A percentile compares a stretch with the other conserved stretches of the same genome.
phyloP scores from a whole-genome alignment of 2,888 invertebrate species.

The Fabriciana adippe region DNA sequence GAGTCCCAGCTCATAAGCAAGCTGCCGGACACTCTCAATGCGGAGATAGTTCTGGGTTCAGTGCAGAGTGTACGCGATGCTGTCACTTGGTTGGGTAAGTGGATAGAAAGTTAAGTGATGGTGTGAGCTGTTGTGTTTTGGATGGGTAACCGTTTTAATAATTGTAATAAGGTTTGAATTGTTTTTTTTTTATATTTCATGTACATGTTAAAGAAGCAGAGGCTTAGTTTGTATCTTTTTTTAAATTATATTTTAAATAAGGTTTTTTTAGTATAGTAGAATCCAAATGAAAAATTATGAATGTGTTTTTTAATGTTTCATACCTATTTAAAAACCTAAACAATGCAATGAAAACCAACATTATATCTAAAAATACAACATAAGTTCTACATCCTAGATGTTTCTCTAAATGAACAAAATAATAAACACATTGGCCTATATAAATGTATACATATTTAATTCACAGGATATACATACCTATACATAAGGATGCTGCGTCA shows the following conservation, averaged over 20 bases:
- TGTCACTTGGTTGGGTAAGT: slow-evolving; percentile 92
- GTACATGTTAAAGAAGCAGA: too few relatives aligned
- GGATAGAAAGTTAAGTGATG: slow-evolving; percentile 33
- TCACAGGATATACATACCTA: slow-evolving; percentile 96
- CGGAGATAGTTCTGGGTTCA: slow-evolving; percentile 97
- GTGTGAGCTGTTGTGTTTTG: not conserved
- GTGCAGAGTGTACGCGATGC: slow-evolving; percentile 93
- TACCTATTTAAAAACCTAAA: too few relatives aligned
- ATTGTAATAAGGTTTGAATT: not conserved
- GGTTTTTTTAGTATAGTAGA: too few relatives aligned
- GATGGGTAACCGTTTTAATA: not conserved
- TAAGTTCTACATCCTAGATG: too few relatives aligned
- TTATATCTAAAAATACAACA: too few relatives aligned
- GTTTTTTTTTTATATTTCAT: not conserved
- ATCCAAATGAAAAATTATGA: too few relatives aligned
- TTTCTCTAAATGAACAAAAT: too few relatives aligned
- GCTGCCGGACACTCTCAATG: slow-evolving; percentile 98
- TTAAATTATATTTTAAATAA: too few relatives aligned
- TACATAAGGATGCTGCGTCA: slow-evolving; percentile 97
- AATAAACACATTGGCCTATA: too few relatives aligned
- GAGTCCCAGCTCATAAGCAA: slow-evolving; percentile 97
- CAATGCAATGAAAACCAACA: too few relatives aligned
- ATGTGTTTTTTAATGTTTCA: too few relatives aligned
- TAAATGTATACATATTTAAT: not conserved
- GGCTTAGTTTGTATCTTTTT: not conserved